Percentiles rank a stretch among this genome's conserved stretches.
These are phyloP conservation scores for Clarias fuscus DNA, from an alignment of 2,797 vertebrate species.

Conservation along the genomic window DNA sequence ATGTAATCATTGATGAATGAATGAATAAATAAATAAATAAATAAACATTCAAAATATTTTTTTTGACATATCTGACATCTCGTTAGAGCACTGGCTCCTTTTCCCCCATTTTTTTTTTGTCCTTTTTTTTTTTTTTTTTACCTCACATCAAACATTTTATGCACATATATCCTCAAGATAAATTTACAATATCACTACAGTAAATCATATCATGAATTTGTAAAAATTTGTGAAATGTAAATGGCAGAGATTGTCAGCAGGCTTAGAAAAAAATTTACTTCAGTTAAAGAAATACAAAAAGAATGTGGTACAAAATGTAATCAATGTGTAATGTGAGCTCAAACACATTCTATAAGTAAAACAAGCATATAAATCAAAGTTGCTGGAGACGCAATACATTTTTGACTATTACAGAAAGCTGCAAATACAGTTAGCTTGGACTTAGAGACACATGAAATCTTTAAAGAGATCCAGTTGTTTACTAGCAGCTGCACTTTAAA, in stretches of 20 bases:
- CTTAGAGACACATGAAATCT: slow-evolving; percentile 30
- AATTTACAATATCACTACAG: not conserved
- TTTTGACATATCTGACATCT: slow-evolving; percentile 9
- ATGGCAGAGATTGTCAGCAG: slow-evolving; percentile 47
- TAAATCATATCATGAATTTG: not conserved
- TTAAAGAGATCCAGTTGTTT: slow-evolving; percentile 42
- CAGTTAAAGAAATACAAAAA: not conserved
- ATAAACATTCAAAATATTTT: not conserved
- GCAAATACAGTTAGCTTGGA: slow-evolving; percentile 35
- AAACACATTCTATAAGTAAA: not conserved
- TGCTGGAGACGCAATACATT: slow-evolving; percentile 22
- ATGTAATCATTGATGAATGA: not conserved
- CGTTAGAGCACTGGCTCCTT: not conserved
- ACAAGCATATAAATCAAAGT: not conserved
- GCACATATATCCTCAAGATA: not conserved
- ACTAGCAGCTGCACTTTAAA: slow-evolving; percentile 18
- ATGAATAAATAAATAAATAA: not conserved
- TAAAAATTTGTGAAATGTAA: not conserved
- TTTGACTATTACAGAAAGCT: slow-evolving; percentile 49
- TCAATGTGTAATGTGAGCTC: not conserved
- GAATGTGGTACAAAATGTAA: not conserved
- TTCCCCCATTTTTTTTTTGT: not conserved
- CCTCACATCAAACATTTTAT: not conserved
- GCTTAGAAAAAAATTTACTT: no score
- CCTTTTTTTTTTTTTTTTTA: no score